These are phyloP conservation scores for Crocidura indochinensis DNA, from an alignment of 2,797 vertebrate species.

Conservation along the genomic window DNA sequence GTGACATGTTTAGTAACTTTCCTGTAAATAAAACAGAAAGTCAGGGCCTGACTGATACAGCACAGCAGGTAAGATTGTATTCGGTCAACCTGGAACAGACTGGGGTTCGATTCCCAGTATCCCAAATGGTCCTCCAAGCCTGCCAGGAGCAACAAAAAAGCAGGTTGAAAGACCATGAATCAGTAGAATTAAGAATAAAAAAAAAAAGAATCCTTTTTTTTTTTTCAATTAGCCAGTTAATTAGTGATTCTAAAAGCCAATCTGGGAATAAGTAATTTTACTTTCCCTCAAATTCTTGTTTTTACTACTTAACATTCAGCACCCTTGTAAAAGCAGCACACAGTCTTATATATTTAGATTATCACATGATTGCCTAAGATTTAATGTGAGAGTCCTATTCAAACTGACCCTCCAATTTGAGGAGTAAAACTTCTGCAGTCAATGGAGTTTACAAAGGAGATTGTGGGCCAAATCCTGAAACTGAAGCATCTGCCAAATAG, in stretches of 20 bases:
- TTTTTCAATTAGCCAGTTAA: slow-evolving; percentile 54
- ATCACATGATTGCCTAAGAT: slow-evolving; percentile 31
- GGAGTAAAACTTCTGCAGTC: slow-evolving; percentile 29
- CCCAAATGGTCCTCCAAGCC: too few relatives aligned
- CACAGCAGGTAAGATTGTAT: too few relatives aligned
- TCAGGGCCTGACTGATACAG: too few relatives aligned
- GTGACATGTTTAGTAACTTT: slow-evolving; percentile 60
- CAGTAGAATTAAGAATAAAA: slow-evolving; percentile 42
- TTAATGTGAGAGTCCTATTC: slow-evolving; percentile 19
- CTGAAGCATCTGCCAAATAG: slow-evolving; percentile 20
- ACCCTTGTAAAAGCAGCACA: slow-evolving; percentile 8
- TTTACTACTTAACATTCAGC: neutral
- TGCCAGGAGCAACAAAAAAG: neutral
- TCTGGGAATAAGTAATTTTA: slow-evolving; percentile 49
- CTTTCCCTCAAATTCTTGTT: slow-evolving; percentile 61
- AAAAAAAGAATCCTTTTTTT: slow-evolving; percentile 40
- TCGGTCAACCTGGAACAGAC: too few relatives aligned
- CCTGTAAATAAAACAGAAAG: slow-evolving; percentile 26
- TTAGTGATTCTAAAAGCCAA: slow-evolving; percentile 65
- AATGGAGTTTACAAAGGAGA: slow-evolving; percentile 36
- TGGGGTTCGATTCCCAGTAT: too few relatives aligned
- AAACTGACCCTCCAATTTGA: slow-evolving; percentile 24
- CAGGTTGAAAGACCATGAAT: slow-evolving; percentile 34
- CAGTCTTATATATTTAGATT: neutral
- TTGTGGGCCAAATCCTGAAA: neutral